Evolutionary conservation across 2,113 vertebrate genomes (phyloP).

Genomic region (Mobula birostris): DNA sequence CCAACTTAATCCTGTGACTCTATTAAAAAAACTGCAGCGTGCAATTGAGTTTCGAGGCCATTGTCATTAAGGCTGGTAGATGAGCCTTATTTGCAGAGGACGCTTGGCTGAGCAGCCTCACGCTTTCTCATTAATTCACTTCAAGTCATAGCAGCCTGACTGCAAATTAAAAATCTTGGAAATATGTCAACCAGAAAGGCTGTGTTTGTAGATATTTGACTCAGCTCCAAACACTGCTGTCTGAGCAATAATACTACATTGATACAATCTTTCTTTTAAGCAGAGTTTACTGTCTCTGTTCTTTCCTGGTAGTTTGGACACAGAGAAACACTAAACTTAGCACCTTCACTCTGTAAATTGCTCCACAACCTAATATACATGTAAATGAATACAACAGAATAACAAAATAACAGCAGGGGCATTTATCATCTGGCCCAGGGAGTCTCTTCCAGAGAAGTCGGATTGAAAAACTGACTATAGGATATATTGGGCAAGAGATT

Average conservation of each 20-base stretch:
- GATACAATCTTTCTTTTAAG: not conserved
- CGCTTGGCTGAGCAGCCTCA: not conserved
- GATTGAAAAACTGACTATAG: not conserved
- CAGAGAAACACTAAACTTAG: not conserved
- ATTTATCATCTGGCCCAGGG: not conserved
- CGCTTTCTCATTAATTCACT: not conserved
- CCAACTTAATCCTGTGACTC: not conserved
- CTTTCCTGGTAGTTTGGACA: not conserved
- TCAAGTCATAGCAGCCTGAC: not conserved
- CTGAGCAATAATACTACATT: not conserved
- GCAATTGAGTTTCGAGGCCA: not conserved
- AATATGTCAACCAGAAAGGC: not conserved
- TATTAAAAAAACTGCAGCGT: not conserved
- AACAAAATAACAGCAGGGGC: not conserved
- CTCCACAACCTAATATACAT: not conserved
- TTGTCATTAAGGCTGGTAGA: not conserved
- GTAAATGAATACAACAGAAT: not conserved
- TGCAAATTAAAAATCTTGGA: not conserved
- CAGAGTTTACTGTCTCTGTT: not conserved
- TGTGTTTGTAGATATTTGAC: not conserved
- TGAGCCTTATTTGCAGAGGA: not conserved
- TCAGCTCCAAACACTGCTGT: not conserved
- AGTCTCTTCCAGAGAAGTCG: not conserved
- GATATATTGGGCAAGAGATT: not conserved
- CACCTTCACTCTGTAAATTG: not conserved